Base-by-base conservation (phyloP, 2,113 vertebrate species). In the Piaya cayana region DNA sequence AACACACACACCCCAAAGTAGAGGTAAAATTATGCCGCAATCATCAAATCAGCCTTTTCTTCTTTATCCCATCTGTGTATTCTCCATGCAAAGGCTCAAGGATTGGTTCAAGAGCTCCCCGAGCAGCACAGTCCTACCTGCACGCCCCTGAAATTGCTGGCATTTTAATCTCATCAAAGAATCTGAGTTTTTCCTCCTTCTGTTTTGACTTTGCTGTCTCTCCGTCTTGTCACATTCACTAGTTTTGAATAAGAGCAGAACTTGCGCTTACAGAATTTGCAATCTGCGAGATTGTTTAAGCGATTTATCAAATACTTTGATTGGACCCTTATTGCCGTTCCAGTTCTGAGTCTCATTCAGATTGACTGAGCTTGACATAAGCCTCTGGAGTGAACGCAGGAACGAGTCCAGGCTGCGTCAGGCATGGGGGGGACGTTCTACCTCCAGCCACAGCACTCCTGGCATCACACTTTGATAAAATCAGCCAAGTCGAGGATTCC, bases 131-230 rank as follows among this genome's bases (percentile, higher is more conserved):
- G 96, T 75, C 86, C 91, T 96, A 97, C 96, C 96, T 97, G 95
- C 88, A 79, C 55, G 49, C 96, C 92, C 49, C 95, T 96, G 79
- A 65, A 92, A 95, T 96, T 93, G 85, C 95, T 86, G 96, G 95
- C 45, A 97, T 97, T 97, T 97, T 97, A 97, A 97, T 97, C 95
- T 97, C 95, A 97, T 97, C 96, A 96, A 97, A 97, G 93, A 91
- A 90, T 72, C 64, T 0, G 95, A 76, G 92, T 86, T 89, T 94
- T 84, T 60, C 88, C 88, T 93, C 96, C 97, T 88, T 93, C 96
- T 97, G 96, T 97, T 97, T 97, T 97, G 95, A 97, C 95, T 97
- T 97, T 92, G 96, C 94, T 92, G 92, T 97, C 96, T 96, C 96
- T 91, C 78, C 72, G 34, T 80, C 96, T 90, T 96, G 96, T 97